Conservation (phyloP, 2,113 vertebrate species). For the Megaceryle torquata region DNA sequence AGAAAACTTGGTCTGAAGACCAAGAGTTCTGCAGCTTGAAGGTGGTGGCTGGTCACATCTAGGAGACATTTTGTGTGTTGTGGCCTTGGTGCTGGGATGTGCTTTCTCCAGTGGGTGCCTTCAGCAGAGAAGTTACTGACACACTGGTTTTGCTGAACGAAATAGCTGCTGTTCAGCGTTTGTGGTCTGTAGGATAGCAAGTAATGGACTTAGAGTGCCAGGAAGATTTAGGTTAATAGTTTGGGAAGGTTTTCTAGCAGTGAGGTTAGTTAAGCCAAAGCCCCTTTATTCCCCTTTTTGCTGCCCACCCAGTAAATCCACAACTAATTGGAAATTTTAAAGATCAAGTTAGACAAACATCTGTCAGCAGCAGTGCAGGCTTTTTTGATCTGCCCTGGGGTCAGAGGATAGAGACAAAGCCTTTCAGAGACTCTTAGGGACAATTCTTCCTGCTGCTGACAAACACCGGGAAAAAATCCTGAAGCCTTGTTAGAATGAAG, state of each 20-base stretch:
- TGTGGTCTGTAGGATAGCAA: not conserved
- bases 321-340: not conserved
- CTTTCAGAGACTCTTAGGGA: not conserved
- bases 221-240: not conserved
- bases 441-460: not conserved
- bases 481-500: not conserved
- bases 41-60: not conserved
- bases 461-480: not conserved
- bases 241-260: not conserved
- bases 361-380: accelerated
- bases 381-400: not conserved
- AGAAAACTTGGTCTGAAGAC: not conserved
- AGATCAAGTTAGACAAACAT: not conserved
- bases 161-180: not conserved
- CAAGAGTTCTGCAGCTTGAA: not conserved
- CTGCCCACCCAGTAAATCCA: not conserved
- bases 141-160: not conserved
- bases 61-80: accelerated
- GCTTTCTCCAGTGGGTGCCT: not conserved
- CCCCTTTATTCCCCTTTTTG: not conserved
- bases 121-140: not conserved
- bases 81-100: not conserved
- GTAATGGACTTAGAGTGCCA: not conserved
- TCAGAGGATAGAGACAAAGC: not conserved
- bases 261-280: not conserved